A percentile compares a stretch with the other conserved stretches of the same genome.
phyloP scores from a whole-genome alignment of 2,888 invertebrate species.

The Nebria brevicollis region DNA sequence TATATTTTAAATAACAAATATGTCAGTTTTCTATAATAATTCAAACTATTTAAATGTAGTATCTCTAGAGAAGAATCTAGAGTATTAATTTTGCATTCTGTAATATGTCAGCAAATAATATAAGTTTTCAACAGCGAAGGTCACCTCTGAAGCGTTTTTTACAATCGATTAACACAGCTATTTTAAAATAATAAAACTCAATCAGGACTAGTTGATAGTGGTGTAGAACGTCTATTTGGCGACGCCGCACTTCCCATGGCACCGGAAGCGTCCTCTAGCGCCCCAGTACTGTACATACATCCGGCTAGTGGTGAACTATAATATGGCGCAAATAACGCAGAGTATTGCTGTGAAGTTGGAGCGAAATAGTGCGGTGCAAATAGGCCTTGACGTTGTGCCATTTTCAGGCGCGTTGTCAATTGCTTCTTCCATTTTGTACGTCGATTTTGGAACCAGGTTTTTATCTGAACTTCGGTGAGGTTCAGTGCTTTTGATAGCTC shows the following conservation, averaged over 20 bases:
- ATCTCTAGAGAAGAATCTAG: too few species aligned
- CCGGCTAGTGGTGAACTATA: slow-evolving; percentile 69
- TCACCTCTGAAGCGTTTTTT: not conserved
- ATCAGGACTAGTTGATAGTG: slow-evolving; percentile 38
- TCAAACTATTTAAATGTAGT: too few species aligned
- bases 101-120: too few species aligned
- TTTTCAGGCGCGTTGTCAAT: slow-evolving; percentile 86
- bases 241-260: slow-evolving; percentile 51
- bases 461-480: slow-evolving; percentile 94
- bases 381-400: slow-evolving; percentile 86
- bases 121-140: too few species aligned
- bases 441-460: slow-evolving; percentile 96
- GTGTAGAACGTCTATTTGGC: slow-evolving; percentile 48
- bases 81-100: too few species aligned
- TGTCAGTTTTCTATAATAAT: too few species aligned
- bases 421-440: slow-evolving; percentile 99
- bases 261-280: slow-evolving; percentile 60
- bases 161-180: not conserved
- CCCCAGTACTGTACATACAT: slow-evolving; percentile 70
- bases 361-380: slow-evolving; percentile 77
- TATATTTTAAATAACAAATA: too few species aligned
- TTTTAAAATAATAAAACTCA: slow-evolving; percentile 7
- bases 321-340: slow-evolving; percentile 70
- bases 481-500: slow-evolving; percentile 89
- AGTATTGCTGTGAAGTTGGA: slow-evolving; percentile 70